Conservation (phyloP, 1,140 invertebrate species). For the Chionoecetes opilio region DNA sequence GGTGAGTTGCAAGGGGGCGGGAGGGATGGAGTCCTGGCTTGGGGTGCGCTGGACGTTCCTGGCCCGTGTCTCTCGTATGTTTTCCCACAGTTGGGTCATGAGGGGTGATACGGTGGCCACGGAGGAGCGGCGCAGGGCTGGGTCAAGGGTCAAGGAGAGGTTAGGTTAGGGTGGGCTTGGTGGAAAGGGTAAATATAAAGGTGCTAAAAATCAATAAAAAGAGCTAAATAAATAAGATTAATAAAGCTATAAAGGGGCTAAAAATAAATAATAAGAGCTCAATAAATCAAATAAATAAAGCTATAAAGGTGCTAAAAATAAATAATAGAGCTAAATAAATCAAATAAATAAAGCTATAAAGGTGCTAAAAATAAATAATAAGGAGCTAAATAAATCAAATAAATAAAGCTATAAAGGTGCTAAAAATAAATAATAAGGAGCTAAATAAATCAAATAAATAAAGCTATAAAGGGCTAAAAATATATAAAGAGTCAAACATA, state of each 20-base stretch:
- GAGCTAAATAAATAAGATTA: not conserved
- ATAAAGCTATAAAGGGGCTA: not conserved
- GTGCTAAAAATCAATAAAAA: too few relatives aligned
- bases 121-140: conserved; percentile 70
- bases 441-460: too few relatives aligned
- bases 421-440: too few relatives aligned
- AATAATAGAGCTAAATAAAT: not conserved
- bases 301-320: too few relatives aligned
- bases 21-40: not conserved
- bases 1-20: not conserved
- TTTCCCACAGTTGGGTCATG: conserved; percentile 68
- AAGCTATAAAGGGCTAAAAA: too few relatives aligned
- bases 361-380: too few relatives aligned
- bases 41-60: not conserved
- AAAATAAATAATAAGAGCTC: too few relatives aligned
- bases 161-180: not conserved
- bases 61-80: conserved; percentile 57
- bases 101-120: conserved; percentile 72
- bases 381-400: too few relatives aligned
- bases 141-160: not conserved
- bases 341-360: too few relatives aligned
- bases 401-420: too few relatives aligned
- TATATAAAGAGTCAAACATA: not conserved
- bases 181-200: too few relatives aligned
- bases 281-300: too few relatives aligned